Evolutionary conservation across 37 sponge, comb jelly and placozoan genomes (phyloP), one percentile per base, ranked within the genome.

Genomic region (Diacarnus erythraeanus): DNA sequence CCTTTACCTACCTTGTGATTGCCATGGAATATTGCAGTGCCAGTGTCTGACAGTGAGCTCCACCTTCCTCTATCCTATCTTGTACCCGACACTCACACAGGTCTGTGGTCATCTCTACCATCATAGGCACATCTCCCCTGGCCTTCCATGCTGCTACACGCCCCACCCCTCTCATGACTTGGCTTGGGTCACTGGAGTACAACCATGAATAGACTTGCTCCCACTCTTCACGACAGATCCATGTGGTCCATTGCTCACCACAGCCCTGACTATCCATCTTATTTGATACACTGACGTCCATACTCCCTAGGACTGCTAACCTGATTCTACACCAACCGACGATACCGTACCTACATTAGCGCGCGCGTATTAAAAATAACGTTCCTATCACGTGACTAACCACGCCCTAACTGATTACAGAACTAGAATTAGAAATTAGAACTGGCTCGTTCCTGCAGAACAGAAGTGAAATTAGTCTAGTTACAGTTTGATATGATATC

Each of bases 111-210:
- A 70, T n/a, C 59, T 87, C 87, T 38, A 87, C 59, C 23, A 41
- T 42, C 23, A 80, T 27, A 0, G 87, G 87, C 0, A 87, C 59
- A 2, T 38, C 37, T 9, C 72, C 87, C 22, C 87, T 59, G n/a
- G 81, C 77, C 35, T 57, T 75, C 87, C 87, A 87, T 15, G 87
- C 87, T 8, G 77, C 77, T 42, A 87, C 87, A 20, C 87, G 36
- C 22, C 33, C 68, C 3, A 80, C 44, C 0, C 77, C 87, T 22
- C 59, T 44, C 42, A 33, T 29, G 35, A 72, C 40, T 27, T 40
- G 77, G 21, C 36, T 47, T 0, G 72, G 12, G 20, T 76, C 51
- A 3, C 40, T 66, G 44, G 70, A 54, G 71, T 76, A 87, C 63
- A 87, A 30, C 81, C 76, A 75, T 2, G 8, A 17, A 25, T 65